phyloP scores from a whole-genome alignment of 1,140 invertebrate genomes.

The Sitodiplosis mosellana region DNA sequence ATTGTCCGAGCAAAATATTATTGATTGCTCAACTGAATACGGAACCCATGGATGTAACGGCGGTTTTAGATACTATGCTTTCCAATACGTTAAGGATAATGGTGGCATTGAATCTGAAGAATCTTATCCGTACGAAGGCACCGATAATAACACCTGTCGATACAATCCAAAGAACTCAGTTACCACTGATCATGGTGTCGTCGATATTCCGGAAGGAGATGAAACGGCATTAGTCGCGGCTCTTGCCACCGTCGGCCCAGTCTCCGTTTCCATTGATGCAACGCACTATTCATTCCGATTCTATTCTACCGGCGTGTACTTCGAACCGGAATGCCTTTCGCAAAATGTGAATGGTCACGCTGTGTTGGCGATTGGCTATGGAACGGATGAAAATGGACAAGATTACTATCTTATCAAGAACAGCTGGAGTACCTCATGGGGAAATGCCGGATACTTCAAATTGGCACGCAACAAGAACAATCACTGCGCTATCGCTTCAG shows the following conservation, averaged over 20 bases:
- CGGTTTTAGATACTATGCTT: constrained; percentile 40
- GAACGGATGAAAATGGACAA: constrained; percentile 34
- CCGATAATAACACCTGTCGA: constrained; percentile 36
- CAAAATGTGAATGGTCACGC: constrained; percentile 64
- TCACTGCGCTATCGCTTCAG: constrained; percentile 38
- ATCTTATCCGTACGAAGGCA: constrained; percentile 30
- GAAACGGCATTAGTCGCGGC: constrained; percentile 51
- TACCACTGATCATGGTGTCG: constrained; percentile 66
- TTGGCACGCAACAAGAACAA: constrained; percentile 37
- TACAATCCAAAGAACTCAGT: constrained; percentile 41
- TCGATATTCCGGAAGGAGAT: constrained; percentile 61
- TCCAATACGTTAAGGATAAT: constrained; percentile 46
- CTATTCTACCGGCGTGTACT: constrained; percentile 35
- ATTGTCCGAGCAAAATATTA: constrained; percentile 47
- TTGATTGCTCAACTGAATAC: constrained; percentile 50
- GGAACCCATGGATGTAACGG: constrained; percentile 55
- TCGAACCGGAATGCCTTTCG: constrained; percentile 36
- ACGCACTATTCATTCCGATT: constrained; percentile 42
- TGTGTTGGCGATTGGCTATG: constrained; percentile 70
- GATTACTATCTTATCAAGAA: constrained; percentile 38
- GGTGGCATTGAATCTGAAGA: constrained; percentile 36
- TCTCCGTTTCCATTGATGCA: constrained; percentile 80
- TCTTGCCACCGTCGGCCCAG: constrained; percentile 69
- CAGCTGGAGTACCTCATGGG: constrained; percentile 38
- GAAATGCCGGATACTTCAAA: constrained; percentile 35